Evolutionary conservation across 2,888 invertebrate genomes (phyloP).

Genomic region (Plutella xylostella): DNA sequence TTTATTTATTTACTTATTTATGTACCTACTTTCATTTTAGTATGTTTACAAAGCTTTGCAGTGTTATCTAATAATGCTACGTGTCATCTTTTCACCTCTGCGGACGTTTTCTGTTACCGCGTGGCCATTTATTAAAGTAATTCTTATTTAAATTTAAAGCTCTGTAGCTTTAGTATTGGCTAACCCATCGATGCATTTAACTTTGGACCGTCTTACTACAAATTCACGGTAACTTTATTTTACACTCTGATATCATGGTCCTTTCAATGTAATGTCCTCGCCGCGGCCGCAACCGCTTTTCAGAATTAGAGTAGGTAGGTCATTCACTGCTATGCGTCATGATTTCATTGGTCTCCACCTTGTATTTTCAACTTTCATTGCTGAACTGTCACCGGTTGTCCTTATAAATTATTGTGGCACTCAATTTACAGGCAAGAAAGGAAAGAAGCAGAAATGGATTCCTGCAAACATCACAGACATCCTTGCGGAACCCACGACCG

Average conservation of each 20-base stretch:
- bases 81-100: constrained; percentile 66
- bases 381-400: neutral
- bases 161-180: neutral
- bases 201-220: too few species aligned
- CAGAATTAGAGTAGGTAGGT: constrained; percentile 57
- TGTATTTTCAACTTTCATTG: constrained; percentile 19
- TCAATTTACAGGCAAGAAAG: constrained; percentile 83
- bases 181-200: too few species aligned
- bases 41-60: constrained; percentile 20
- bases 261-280: constrained; percentile 31
- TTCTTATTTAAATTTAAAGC: constrained; percentile 24
- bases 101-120: constrained; percentile 68
- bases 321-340: constrained; percentile 54
- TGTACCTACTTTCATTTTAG: constrained; percentile 1
- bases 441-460: constrained; percentile 88
- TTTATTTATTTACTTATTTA: constrained; percentile 10
- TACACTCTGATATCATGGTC: constrained; percentile 11
- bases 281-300: constrained; percentile 61
- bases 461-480: constrained; percentile 86
- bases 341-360: constrained; percentile 35
- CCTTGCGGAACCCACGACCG: constrained; percentile 76
- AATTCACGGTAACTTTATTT: neutral
- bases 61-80: constrained; percentile 60
- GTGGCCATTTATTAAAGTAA: constrained; percentile 62
- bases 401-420: constrained; percentile 17